These are phyloP conservation scores for Oreochromis grahami DNA, from an alignment of 2,797 vertebrate species.

Conservation along the genomic window DNA sequence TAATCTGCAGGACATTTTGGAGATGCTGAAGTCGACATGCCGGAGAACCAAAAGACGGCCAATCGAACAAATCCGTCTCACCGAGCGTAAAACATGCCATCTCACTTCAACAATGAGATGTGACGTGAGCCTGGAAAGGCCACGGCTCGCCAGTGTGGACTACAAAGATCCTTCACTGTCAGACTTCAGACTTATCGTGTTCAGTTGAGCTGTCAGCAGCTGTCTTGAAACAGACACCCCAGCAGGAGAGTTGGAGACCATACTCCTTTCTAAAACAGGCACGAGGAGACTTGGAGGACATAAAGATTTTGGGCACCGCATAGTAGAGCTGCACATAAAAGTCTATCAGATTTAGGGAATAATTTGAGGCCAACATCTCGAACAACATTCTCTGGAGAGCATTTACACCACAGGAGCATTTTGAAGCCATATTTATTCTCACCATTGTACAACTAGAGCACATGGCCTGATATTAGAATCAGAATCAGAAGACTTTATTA, in stretches of 20 bases:
- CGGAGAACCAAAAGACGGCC: neutral
- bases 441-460: neutral
- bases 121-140: constrained; percentile 27
- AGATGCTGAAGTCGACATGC: constrained; percentile 8
- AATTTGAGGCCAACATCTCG: neutral
- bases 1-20: constrained; percentile 27
- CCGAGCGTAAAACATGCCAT: neutral
- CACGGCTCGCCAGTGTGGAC: neutral
- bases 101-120: neutral
- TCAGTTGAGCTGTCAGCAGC: constrained; percentile 75
- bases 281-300: constrained; percentile 59
- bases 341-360: neutral
- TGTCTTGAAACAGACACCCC: constrained; percentile 74
- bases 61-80: neutral
- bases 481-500: neutral
- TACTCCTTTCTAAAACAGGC: constrained; percentile 68
- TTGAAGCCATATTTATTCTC: neutral
- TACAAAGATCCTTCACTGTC: constrained; percentile 56
- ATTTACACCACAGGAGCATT: neutral
- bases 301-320: constrained; percentile 10
- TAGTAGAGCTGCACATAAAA: neutral
- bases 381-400: neutral
- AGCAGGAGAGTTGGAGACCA: constrained; percentile 48
- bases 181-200: constrained; percentile 65
- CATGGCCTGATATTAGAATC: neutral